Conservation (phyloP, 2,797 vertebrate species). For the Xerus rutilus region DNA sequence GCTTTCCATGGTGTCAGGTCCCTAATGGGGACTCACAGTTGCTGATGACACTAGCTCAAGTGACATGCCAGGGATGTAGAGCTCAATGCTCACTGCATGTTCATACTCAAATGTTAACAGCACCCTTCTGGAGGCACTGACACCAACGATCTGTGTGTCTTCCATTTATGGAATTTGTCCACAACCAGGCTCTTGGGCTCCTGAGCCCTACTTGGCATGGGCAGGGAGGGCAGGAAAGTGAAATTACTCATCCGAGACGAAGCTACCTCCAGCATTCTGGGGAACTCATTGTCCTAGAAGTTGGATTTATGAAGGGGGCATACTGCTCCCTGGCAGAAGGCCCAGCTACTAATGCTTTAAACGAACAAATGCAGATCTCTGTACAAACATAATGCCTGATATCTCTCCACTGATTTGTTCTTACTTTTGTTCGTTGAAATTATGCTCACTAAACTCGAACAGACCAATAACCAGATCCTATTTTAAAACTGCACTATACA, state of each 20-base stretch:
- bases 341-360: neutral
- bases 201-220: neutral
- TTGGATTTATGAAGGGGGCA: neutral
- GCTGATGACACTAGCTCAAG: neutral
- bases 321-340: neutral
- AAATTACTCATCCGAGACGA: neutral
- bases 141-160: neutral
- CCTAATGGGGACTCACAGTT: neutral
- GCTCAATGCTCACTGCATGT: neutral
- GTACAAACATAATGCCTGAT: neutral
- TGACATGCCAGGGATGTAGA: neutral
- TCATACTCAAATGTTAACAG: neutral
- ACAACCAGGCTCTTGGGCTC: neutral
- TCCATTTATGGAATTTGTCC: neutral
- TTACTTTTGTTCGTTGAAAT: conserved; percentile 43
- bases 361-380: neutral
- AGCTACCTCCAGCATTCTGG: neutral
- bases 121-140: neutral
- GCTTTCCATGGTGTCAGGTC: neutral
- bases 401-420: neutral
- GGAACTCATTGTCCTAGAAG: neutral
- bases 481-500: neutral
- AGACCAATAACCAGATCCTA: conserved; percentile 25
- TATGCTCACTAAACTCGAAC: conserved; percentile 43
- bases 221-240: neutral